Conservation (phyloP, 2,113 vertebrate species). For the Arenaria interpres region DNA sequence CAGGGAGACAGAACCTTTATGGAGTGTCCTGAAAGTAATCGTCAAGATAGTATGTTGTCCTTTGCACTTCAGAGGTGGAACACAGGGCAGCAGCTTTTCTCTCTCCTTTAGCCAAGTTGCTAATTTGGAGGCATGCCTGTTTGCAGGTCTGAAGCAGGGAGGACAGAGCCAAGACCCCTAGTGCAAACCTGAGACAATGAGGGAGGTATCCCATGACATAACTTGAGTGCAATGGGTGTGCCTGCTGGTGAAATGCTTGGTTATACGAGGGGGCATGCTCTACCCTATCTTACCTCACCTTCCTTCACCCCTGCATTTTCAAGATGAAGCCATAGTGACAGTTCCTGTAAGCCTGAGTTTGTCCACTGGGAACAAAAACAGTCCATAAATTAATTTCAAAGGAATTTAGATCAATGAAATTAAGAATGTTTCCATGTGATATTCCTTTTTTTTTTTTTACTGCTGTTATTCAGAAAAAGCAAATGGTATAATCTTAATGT, state of each 20-base stretch:
- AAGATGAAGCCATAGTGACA: background rate
- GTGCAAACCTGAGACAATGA: background rate
- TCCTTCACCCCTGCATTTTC: background rate
- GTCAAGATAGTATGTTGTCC: background rate
- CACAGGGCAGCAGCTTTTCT: background rate
- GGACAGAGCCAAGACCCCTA: background rate
- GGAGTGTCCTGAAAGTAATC: background rate
- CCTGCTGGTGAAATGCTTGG: background rate
- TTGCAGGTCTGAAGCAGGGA: background rate
- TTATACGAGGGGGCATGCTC: background rate
- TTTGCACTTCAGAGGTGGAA: background rate
- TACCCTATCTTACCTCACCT: background rate
- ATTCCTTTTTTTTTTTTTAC: background rate
- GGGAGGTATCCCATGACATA: background rate
- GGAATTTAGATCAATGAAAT: background rate
- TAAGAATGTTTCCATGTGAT: background rate
- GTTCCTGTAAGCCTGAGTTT: background rate
- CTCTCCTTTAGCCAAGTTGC: background rate
- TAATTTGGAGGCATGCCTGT: background rate
- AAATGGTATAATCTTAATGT: background rate
- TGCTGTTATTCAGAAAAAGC: background rate
- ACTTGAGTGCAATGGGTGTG: background rate
- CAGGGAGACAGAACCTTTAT: background rate
- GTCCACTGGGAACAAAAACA: background rate
- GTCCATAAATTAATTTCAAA: background rate